These are phyloP conservation scores for Ooceraea biroi DNA, from an alignment of 1,140 invertebrate genomes.

Conservation along the genomic window DNA sequence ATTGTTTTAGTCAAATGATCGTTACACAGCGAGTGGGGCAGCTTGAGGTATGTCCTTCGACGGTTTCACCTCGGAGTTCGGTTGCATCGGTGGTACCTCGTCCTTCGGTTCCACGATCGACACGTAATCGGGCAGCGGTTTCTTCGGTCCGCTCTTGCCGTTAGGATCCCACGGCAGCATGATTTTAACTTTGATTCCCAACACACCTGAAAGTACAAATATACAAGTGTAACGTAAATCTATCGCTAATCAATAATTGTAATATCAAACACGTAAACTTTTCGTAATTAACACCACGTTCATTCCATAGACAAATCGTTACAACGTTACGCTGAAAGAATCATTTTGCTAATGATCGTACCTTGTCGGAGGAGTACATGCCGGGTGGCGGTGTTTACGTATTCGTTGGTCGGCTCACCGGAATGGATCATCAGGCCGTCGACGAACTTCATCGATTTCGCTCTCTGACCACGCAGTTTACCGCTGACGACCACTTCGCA, in stretches of 20 bases:
- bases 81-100: slow-evolving; percentile 89
- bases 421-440: slow-evolving; percentile 99
- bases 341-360: slow-evolving; percentile 62
- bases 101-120: slow-evolving; percentile 98
- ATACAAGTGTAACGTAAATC: background rate
- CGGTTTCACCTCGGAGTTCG: slow-evolving; percentile 89
- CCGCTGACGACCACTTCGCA: slow-evolving; percentile 99
- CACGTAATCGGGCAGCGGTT: slow-evolving; percentile 98
- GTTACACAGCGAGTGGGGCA: slow-evolving; percentile 74
- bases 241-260: background rate
- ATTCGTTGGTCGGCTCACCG: slow-evolving; percentile 99
- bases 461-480: slow-evolving; percentile 99
- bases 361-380: slow-evolving; percentile 99
- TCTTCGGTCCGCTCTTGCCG: slow-evolving; percentile 99
- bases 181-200: slow-evolving; percentile 99
- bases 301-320: background rate
- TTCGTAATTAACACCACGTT: background rate
- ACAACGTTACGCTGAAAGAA: background rate
- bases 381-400: slow-evolving; percentile 98
- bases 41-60: slow-evolving; percentile 83
- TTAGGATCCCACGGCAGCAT: slow-evolving; percentile 99
- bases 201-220: slow-evolving; percentile 85
- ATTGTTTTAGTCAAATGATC: slow-evolving; percentile 56
- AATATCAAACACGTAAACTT: background rate
- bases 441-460: slow-evolving; percentile 99